Evolutionary conservation across 2,113 vertebrate species (phyloP).

Genomic region (Edolisoma coerulescens): DNA sequence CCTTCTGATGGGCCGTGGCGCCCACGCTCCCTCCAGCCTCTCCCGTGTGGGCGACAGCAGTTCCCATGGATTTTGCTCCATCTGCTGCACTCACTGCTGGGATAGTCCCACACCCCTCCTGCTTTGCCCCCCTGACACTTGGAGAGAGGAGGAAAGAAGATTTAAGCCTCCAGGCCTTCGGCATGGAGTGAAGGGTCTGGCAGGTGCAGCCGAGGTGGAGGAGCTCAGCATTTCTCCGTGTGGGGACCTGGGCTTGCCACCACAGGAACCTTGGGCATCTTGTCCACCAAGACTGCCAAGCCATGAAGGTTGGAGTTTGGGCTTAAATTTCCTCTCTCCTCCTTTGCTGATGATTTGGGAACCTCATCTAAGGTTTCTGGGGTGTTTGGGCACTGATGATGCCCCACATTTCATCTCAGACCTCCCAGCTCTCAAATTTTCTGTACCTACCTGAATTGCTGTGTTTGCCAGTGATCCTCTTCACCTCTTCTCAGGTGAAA

Average conservation of each 20-base stretch:
- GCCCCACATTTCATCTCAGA: neutral
- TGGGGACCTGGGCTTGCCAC: neutral
- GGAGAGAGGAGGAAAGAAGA: neutral
- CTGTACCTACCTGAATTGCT: neutral
- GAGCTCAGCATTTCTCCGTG: neutral
- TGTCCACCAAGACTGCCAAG: neutral
- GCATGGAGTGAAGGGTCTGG: neutral
- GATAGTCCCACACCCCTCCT: neutral
- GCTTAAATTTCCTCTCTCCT: neutral
- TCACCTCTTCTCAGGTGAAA: neutral
- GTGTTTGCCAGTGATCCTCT: neutral
- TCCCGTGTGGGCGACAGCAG: neutral
- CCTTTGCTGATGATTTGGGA: neutral
- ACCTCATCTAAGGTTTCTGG: neutral
- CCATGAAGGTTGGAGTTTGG: neutral
- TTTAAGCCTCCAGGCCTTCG: neutral
- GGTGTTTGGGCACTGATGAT: neutral
- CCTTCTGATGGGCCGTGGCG: neutral
- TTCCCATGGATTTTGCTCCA: neutral
- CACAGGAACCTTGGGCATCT: rapidly evolving
- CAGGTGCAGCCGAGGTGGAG: rapidly evolving
- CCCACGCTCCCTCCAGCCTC: neutral
- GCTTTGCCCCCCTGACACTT: neutral
- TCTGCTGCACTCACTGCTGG: neutral
- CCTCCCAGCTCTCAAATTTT: neutral